Evolutionary conservation across 2,113 vertebrate species (phyloP).

Genomic region (Isichthys henryi): DNA sequence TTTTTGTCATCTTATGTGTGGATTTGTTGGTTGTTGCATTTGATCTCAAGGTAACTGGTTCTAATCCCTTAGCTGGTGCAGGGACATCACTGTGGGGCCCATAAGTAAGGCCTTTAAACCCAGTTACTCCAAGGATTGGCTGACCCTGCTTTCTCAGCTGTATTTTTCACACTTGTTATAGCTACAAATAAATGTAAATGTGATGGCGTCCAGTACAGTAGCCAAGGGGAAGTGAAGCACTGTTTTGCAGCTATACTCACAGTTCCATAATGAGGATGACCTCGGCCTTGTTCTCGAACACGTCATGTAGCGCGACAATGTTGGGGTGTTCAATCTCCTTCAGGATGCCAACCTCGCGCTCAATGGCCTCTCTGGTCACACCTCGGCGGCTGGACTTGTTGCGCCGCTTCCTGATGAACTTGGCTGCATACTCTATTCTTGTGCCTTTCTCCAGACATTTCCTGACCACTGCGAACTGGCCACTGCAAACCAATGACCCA

Average conservation of each 20-base stretch:
- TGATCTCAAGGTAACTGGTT: neutral
- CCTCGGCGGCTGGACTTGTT: constrained; percentile 87
- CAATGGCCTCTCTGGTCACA: constrained; percentile 86
- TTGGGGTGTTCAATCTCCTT: constrained; percentile 92
- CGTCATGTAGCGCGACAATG: constrained; percentile 84
- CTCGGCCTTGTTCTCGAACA: constrained; percentile 90
- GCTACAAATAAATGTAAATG: neutral
- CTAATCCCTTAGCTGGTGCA: neutral
- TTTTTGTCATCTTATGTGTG: neutral
- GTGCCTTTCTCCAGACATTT: constrained; percentile 81
- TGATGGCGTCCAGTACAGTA: neutral
- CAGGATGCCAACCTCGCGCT: constrained; percentile 89
- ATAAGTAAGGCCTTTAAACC: neutral
- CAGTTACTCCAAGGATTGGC: neutral
- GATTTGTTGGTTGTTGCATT: neutral
- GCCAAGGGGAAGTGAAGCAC: neutral
- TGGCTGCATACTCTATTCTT: constrained; percentile 79
- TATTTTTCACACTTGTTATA: neutral
- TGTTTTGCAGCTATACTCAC: constrained; percentile 63
- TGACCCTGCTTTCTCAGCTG: neutral
- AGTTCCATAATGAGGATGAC: constrained; percentile 97
- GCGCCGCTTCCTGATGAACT: constrained; percentile 93
- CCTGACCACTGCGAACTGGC: constrained; percentile 90
- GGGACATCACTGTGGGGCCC: neutral
- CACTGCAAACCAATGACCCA: constrained; percentile 50